Base-by-base conservation (phyloP, 2,888 invertebrate species). In the Apeira syringaria region DNA sequence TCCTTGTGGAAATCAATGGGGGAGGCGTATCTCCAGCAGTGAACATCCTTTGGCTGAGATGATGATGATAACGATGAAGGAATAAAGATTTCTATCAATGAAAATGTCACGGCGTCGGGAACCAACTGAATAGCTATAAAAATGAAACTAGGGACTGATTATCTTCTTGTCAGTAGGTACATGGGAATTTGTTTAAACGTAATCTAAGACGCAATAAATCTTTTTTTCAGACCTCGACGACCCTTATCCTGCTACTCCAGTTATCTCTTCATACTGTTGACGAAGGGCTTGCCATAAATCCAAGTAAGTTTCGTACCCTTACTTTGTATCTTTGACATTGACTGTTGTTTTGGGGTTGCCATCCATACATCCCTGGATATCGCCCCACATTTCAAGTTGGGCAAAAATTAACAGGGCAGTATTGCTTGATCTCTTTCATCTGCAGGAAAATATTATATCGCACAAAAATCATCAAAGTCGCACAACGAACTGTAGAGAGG, bases 191-290 rank as follows among this genome's bases (percentile, higher is more conserved):
- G 30, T 30, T 17, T 28, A 17, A 32, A 32, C 43, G 33, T 31
- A 30, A 35, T 31, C 39, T 46, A 40, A 46, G 22, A 35, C 17
- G 27, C 5, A 36, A 46, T 46, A 40, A 40, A 46, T 40, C 35
- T 46, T 31, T 39, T 46, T 83, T 80, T 51, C 86, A 89, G 88
- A 75, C 79, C 60, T 83, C 88, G 50, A 81, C 84, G 52, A 68
- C 73, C 39, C 67, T 89, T 49, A 74, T 88, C 60, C 72, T 88
- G 50, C 72, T 87, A 3, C 67, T 88, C 31, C 88, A 88, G 68
- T 74, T 87, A 75, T 89, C 88, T 64, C 80, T 89, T 37, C 81
- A 87, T 64, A 86, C 86, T 46, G 85, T 88, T 61, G 87, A 89
- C 64, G 85, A 87, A 68, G 87, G 88, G 35, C 73, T 73, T 51